Evolutionary conservation across 2,113 vertebrate genomes (phyloP), one percentile per base, ranked within the genome.

Genomic region (Ptilorrhoa leucosticta): DNA sequence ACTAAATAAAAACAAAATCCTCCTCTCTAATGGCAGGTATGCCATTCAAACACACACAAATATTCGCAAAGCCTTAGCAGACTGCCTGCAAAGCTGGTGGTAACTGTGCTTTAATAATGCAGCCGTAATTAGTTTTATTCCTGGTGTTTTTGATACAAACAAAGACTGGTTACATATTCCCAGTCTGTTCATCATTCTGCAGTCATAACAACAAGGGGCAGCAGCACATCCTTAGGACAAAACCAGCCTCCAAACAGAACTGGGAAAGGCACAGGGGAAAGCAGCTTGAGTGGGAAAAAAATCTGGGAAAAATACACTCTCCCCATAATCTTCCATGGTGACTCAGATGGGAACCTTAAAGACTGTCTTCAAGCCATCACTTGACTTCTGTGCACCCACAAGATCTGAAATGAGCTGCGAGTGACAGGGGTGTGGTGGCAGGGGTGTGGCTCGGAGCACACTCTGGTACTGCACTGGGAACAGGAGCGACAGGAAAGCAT

Each of bases 281-380:
- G 86, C 58, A 96, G 68, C 80, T 87, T 83, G 60, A 96, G 83
- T 92, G 83, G 63, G 90, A 93, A 96, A 89, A 39, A 33, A 69
- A 96, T 93, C 91, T 92, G 91, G 83, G 91, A 92, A 95, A 95
- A 90, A 65, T 31, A 63, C 0, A 0, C 13, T 94, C 86, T 97
- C 93, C 93, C 72, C 83, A 63, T 39, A 86, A 64, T 78, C 39
- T 89, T 92, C 68, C 63, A 92, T 30, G 20, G 39, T 95, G 89
- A 95, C 76, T 95, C 92, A 96, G 90, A 78, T 0, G 5, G 68
- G 57, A 94, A 83, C 75, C 57, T 48, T 85, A 17, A 90, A 83
- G 79, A 61, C 75, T 93, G 70, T 93, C 83, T 93, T 96, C 86
- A 86, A 90, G 91, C 71, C 92, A 90, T 92, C 94, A 95, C 93